These are phyloP conservation scores for Halictus rubicundus DNA, from an alignment of 1,140 invertebrate genomes.

Conservation along the genomic window DNA sequence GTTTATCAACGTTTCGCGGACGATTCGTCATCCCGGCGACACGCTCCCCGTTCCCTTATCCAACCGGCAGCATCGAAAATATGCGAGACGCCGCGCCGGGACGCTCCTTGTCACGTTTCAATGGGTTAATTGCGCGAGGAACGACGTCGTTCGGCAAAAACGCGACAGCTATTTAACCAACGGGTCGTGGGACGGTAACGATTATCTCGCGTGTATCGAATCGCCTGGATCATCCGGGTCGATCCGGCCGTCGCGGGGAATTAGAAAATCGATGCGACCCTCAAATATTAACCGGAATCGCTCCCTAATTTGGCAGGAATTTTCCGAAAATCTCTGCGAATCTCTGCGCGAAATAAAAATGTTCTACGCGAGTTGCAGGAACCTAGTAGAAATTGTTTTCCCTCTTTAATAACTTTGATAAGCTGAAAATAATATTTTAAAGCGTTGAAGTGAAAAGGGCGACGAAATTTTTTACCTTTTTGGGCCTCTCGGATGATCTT, in stretches of 20 bases:
- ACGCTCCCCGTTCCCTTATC: constrained; percentile 8
- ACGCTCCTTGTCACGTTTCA: neutral
- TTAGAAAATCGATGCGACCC: too few relatives aligned
- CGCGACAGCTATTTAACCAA: neutral
- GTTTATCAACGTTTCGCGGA: constrained; percentile 23
- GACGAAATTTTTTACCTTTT: constrained; percentile 20
- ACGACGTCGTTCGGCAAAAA: neutral
- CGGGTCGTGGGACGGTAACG: neutral
- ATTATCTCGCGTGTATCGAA: neutral
- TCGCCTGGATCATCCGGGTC: neutral
- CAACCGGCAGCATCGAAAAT: neutral
- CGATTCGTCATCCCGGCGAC: constrained; percentile 23
- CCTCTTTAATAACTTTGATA: too few relatives aligned
- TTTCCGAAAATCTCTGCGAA: too few relatives aligned
- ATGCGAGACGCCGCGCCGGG: neutral
- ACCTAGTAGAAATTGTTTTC: too few relatives aligned
- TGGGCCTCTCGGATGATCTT: constrained; percentile 20
- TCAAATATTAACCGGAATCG: too few relatives aligned
- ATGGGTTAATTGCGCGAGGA: neutral
- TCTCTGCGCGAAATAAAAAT: too few relatives aligned
- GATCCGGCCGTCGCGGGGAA: neutral
- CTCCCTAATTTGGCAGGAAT: too few relatives aligned
- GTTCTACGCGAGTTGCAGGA: too few relatives aligned
- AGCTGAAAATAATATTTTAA: too few relatives aligned
- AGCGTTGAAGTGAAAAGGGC: constrained; percentile 34